Conservation (phyloP, 2,797 vertebrate genomes). For the Percopsis omiscomaycus region DNA sequence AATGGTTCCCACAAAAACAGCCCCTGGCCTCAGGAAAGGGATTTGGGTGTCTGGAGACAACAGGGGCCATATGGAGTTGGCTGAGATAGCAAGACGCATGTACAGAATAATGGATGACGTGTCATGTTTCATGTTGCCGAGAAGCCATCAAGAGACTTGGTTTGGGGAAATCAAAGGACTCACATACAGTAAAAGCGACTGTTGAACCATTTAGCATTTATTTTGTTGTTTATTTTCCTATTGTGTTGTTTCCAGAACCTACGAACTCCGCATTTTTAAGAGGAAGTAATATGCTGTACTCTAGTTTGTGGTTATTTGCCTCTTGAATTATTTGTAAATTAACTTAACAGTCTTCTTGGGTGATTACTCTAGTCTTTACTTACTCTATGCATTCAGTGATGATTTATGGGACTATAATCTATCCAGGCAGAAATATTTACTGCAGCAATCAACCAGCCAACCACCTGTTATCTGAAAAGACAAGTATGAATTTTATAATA, state of each 20-base stretch:
- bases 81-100: slow-evolving; percentile 78
- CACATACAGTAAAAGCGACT: slow-evolving; percentile 75
- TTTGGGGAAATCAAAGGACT: slow-evolving; percentile 82
- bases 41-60: slow-evolving; percentile 84
- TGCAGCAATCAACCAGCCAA: slow-evolving; percentile 8
- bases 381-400: not conserved
- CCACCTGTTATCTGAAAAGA: slow-evolving; percentile 19
- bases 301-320: slow-evolving; percentile 26
- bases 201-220: slow-evolving; percentile 72
- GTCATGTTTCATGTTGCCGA: slow-evolving; percentile 85
- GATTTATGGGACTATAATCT: not conserved
- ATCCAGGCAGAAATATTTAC: slow-evolving; percentile 14
- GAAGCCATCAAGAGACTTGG: slow-evolving; percentile 80
- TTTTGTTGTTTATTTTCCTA: slow-evolving; percentile 46
- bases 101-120: slow-evolving; percentile 86
- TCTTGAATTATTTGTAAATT: slow-evolving; percentile 10
- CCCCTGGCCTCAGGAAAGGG: slow-evolving; percentile 81
- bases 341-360: slow-evolving; percentile 4
- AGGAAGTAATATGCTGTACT: slow-evolving; percentile 21
- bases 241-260: slow-evolving; percentile 33
- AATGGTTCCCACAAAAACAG: slow-evolving; percentile 81
- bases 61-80: slow-evolving; percentile 82
- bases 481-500: not conserved
- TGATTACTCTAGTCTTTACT: not conserved
- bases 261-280: slow-evolving; percentile 14